A percentile compares a stretch with the other conserved stretches of the same genome.
phyloP scores from a whole-genome alignment of 2,888 invertebrate genomes.

The Hecatera dysodea region DNA sequence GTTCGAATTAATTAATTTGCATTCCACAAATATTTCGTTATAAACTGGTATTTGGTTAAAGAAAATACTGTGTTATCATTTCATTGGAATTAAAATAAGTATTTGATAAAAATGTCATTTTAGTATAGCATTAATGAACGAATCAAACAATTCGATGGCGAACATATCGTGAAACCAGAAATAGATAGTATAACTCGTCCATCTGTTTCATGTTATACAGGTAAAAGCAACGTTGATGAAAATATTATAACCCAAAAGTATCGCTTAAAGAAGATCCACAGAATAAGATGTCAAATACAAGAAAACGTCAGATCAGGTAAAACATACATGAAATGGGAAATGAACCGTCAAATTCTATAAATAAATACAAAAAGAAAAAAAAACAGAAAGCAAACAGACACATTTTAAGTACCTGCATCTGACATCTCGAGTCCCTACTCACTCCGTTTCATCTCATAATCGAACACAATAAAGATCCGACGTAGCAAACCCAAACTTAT shows the following conservation, averaged over 20 bases:
- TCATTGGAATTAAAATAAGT: conserved; percentile 1
- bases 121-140: background rate
- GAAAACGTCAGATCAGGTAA: background rate
- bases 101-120: conserved; percentile 13
- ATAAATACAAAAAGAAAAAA: background rate
- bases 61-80: conserved; percentile 39
- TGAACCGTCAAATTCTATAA: background rate
- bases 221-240: background rate
- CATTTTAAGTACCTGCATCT: conserved; percentile 24
- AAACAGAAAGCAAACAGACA: background rate
- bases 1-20: conserved; percentile 62
- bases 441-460: conserved; percentile 35
- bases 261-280: background rate
- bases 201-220: background rate
- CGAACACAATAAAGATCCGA: conserved; percentile 42
- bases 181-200: background rate
- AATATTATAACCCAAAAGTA: too few relatives aligned
- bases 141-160: background rate
- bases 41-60: conserved; percentile 54
- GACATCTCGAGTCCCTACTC: conserved; percentile 40
- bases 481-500: conserved; percentile 63
- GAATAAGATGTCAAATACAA: background rate
- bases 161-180: conserved; percentile 17
- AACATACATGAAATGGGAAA: background rate
- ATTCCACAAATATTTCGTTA: conserved; percentile 61